phyloP scores from a whole-genome alignment of 2,797 vertebrate genomes.

The Sandelia bainsii region DNA sequence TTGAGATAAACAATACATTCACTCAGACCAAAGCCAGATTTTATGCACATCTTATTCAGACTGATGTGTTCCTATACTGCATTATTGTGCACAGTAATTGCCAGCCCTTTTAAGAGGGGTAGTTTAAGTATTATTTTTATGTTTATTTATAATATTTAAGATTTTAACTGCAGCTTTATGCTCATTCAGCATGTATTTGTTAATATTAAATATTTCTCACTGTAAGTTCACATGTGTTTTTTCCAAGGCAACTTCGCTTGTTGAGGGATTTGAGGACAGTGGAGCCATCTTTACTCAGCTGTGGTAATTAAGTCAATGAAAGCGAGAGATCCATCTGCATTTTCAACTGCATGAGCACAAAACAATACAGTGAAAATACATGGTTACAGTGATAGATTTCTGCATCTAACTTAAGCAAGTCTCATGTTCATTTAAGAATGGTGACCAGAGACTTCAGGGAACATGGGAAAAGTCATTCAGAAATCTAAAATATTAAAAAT shows the following conservation, averaged over 20 bases:
- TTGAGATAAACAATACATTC: no score
- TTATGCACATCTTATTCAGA: no score
- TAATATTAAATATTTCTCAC: background rate
- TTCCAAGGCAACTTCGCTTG: background rate
- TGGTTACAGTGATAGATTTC: background rate
- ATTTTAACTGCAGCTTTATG: background rate
- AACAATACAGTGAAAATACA: background rate
- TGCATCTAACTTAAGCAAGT: background rate
- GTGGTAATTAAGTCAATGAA: background rate
- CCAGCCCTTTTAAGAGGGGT: no score
- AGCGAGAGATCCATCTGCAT: background rate
- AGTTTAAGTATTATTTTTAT: no score
- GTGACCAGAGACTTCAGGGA: background rate
- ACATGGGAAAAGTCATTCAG: no score
- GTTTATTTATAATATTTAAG: no score
- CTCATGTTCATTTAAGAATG: background rate
- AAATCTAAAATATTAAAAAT: no score
- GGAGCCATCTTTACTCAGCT: background rate
- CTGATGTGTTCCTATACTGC: no score
- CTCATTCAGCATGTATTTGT: background rate
- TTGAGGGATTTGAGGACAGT: background rate
- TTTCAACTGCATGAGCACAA: background rate
- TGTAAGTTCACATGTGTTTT: no score
- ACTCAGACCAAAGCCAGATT: no score
- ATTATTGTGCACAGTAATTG: no score